phyloP scores from a whole-genome alignment of 2,113 vertebrate species.

The Stegostoma tigrinum region DNA sequence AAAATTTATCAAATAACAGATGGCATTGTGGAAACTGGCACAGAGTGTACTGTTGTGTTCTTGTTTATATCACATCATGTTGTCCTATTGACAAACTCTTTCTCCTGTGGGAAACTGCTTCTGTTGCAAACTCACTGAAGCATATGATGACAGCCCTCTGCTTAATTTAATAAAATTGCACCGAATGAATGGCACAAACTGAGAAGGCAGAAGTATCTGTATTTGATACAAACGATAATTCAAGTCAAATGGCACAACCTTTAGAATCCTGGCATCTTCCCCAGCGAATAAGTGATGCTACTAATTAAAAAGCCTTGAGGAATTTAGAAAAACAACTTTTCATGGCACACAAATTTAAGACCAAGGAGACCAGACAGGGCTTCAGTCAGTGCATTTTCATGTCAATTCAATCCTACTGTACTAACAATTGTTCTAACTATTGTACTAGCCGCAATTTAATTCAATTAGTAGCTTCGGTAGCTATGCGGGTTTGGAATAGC shows the following conservation, averaged over 20 bases:
- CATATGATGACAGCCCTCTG: neutral
- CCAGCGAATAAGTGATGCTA: neutral
- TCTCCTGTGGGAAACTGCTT: neutral
- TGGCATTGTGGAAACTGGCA: neutral
- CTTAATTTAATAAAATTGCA: neutral
- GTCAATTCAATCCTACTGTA: neutral
- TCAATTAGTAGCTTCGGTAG: neutral
- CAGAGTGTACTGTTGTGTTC: neutral
- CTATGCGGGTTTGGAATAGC: neutral
- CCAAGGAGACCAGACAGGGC: neutral
- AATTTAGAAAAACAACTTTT: neutral
- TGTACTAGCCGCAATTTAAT: neutral
- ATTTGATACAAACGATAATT: neutral
- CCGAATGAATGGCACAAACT: neutral
- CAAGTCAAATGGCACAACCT: neutral
- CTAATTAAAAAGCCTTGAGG: neutral
- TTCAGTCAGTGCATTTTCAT: neutral
- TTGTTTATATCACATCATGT: neutral
- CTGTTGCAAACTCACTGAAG: neutral
- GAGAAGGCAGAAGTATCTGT: neutral
- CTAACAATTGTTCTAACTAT: too few relatives aligned
- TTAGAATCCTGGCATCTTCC: neutral
- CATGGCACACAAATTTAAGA: neutral
- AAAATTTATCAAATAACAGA: neutral
- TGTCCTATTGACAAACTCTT: neutral